Evolutionary conservation across 2,113 vertebrate species (phyloP), one percentile per base, ranked within the genome.

Genomic region (Centropus unirufus): DNA sequence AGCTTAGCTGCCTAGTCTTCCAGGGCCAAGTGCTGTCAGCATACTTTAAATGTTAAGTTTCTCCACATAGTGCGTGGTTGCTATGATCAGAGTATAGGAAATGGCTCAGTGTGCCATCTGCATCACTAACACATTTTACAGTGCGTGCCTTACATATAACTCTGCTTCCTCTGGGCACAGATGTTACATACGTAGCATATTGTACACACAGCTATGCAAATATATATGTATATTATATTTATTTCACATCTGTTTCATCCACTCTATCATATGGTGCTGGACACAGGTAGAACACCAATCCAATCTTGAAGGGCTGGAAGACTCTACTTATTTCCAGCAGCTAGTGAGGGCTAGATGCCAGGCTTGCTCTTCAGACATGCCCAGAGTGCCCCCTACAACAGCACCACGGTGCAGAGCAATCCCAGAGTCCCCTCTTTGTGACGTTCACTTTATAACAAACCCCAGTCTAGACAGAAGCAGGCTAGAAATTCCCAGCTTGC

Each of bases 401-500:
- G 59, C 67, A 95, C 55, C 6, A 18, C 73, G 3, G 5, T 21
- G 52, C 69, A 93, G 55, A 61, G 22, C 66, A 70, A 68, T 51
- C 39, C 90, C 61, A 74, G 17, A 87, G 82, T 68, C 47, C 42
- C 61, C 64, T 7, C 22, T 94, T 88, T 92, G 93, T 92, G 92
- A 75, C 47, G 87, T 95, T 92, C 62, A 83, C 72, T 93, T 93
- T 72, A 40, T 93, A 95, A 93, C 93, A 96, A 92, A 93, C 72
- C 23, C 7, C 30, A 21, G 97, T 97, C 96, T 97, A 97, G 96
- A 96, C 82, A 34, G 88, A 82, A 92, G 74, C 15, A 39, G 91
- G 90, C 81, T 95, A 94, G 94, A 95, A 96, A 97, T 89, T 92
- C 89, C 88, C 63, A 55, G 82, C 93, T 96, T 72, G 36, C 87